Percentiles rank a stretch among this genome's conserved stretches.
These are phyloP conservation scores for Drosophila insularis DNA, from an alignment of 1,140 invertebrate species.

Conservation along the genomic window DNA sequence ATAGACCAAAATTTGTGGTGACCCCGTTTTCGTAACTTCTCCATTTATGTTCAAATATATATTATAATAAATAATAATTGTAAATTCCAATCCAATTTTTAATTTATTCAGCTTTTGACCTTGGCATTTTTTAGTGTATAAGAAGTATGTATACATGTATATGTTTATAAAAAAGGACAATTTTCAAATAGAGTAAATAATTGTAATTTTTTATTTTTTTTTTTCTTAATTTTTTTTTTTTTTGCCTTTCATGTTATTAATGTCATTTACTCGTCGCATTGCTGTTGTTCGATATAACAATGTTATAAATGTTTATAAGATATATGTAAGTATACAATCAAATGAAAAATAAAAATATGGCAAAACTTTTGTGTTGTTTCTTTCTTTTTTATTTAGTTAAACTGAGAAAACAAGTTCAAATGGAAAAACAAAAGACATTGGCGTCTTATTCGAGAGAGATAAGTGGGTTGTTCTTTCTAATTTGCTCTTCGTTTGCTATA, in stretches of 20 bases:
- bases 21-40: not conserved
- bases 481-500: not conserved
- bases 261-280: slow-evolving; percentile 27
- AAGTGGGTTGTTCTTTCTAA: not conserved
- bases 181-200: slow-evolving; percentile 50
- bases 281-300: slow-evolving; percentile 15
- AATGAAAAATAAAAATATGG: not conserved
- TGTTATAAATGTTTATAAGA: slow-evolving; percentile 4
- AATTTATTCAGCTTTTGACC: slow-evolving; percentile 70
- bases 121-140: slow-evolving; percentile 56
- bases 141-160: slow-evolving; percentile 63
- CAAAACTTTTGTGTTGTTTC: not conserved
- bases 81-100: slow-evolving; percentile 12
- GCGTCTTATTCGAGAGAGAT: not conserved
- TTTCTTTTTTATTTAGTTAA: not conserved
- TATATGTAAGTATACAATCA: slow-evolving; percentile 2
- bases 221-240: slow-evolving; percentile 15
- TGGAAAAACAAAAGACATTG: not conserved
- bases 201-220: slow-evolving; percentile 33
- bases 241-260: slow-evolving; percentile 30
- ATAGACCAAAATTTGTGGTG: slow-evolving; percentile 10
- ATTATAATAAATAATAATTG: slow-evolving; percentile 19
- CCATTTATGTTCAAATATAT: not conserved
- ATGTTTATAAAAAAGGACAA: slow-evolving; percentile 58
- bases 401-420: not conserved